Evolutionary conservation across 2,113 vertebrate species (phyloP).

Genomic region (Protomyctophum bolini): DNA sequence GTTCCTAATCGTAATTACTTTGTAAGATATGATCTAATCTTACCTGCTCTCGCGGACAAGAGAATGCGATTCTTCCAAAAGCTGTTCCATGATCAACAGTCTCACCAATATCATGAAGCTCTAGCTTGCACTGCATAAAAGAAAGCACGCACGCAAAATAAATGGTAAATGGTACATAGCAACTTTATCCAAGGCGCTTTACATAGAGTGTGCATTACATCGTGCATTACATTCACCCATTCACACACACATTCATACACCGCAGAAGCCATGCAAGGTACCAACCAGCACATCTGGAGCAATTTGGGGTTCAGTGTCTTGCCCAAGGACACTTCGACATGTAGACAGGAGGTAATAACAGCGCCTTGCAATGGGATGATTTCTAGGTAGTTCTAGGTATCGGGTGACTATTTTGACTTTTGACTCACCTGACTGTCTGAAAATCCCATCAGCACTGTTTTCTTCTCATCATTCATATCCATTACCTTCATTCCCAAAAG

Average conservation of each 20-base stretch:
- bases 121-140: constrained; percentile 87
- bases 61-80: constrained; percentile 94
- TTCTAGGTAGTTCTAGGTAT: no score
- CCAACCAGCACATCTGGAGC: no score
- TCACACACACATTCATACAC: no score
- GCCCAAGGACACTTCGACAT: no score
- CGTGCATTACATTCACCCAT: no score
- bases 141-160: not conserved
- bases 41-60: constrained; percentile 91
- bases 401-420: constrained; percentile 1
- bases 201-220: no score
- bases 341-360: no score
- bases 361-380: no score
- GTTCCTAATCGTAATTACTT: not conserved
- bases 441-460: constrained; percentile 86
- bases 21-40: constrained; percentile 43
- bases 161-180: no score
- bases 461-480: constrained; percentile 83
- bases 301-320: no score
- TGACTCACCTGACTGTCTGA: constrained; percentile 85
- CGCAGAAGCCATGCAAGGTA: no score
- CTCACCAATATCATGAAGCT: constrained; percentile 79
- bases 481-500: constrained; percentile 91
- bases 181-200: no score
- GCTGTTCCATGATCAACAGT: constrained; percentile 88